Percentiles rank a stretch among this genome's conserved stretches.
phyloP scores from a whole-genome alignment of 2,113 vertebrate genomes.

The Pterocles gutturalis region DNA sequence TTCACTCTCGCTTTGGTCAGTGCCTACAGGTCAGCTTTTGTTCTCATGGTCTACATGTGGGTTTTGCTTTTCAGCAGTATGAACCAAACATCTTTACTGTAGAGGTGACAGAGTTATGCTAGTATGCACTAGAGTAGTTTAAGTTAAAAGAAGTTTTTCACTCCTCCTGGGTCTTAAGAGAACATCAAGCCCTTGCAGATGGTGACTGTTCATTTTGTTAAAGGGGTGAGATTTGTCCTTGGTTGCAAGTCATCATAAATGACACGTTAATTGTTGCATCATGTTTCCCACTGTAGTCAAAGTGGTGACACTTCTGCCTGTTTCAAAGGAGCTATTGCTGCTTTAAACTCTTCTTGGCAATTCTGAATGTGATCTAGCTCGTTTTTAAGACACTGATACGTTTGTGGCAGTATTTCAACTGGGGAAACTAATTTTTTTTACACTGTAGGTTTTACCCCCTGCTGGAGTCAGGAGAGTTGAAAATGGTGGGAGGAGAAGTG shows the following conservation, averaged over 20 bases:
- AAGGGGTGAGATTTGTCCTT: neutral
- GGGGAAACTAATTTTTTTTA: neutral
- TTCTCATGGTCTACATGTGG: rapidly evolving
- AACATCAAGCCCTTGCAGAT: neutral
- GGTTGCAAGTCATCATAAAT: rapidly evolving
- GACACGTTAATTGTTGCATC: rapidly evolving
- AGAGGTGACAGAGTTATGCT: neutral
- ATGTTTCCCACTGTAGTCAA: neutral
- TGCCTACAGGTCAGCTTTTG: neutral
- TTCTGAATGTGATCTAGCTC: neutral
- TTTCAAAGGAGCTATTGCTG: neutral
- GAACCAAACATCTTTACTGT: neutral
- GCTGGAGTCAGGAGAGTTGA: neutral
- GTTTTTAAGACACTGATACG: neutral
- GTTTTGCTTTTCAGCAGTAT: neutral
- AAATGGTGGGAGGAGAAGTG: neutral
- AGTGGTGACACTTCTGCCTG: neutral
- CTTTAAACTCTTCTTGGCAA: neutral
- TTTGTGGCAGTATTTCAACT: neutral
- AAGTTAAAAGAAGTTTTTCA: neutral
- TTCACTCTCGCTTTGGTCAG: neutral
- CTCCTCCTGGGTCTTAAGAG: neutral
- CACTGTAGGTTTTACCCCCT: neutral
- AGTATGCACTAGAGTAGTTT: too few species aligned
- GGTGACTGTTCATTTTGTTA: neutral